phyloP scores from a whole-genome alignment of 2,113 vertebrate species.

The Chrysochloris asiatica region DNA sequence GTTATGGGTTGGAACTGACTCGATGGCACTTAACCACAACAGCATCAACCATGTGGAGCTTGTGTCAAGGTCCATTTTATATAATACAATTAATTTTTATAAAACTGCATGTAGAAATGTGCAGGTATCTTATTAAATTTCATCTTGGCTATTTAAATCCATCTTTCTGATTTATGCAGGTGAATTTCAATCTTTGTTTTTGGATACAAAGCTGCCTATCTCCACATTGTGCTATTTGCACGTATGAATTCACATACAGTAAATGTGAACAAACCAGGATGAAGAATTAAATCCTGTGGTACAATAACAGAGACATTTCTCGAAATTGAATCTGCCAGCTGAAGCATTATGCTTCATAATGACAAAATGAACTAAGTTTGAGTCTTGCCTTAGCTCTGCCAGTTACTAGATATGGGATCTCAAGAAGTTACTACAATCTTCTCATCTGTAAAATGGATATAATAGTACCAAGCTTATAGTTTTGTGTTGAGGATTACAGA shows the following conservation, averaged over 20 bases:
- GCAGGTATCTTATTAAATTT: slow-evolving; percentile 4
- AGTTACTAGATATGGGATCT: slow-evolving; percentile 1
- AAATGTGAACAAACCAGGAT: background rate
- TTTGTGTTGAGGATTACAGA: slow-evolving; percentile 6
- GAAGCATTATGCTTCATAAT: background rate
- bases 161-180: background rate
- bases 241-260: background rate
- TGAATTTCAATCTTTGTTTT: background rate
- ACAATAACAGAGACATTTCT: background rate
- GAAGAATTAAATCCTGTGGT: background rate
- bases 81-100: slow-evolving; percentile 43
- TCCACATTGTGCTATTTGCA: background rate
- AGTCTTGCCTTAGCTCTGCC: background rate
- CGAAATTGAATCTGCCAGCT: background rate
- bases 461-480: background rate
- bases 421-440: background rate
- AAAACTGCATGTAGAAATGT: slow-evolving; percentile 1
- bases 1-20: too few relatives aligned
- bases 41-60: background rate
- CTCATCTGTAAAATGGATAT: background rate
- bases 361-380: background rate
- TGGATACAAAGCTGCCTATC: background rate
- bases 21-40: too few relatives aligned
- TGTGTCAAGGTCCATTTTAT: background rate
- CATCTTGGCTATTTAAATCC: slow-evolving; percentile 4